Conservation (phyloP, 1,140 invertebrate species). For the Scaptodrosophila lebanonensis region DNA sequence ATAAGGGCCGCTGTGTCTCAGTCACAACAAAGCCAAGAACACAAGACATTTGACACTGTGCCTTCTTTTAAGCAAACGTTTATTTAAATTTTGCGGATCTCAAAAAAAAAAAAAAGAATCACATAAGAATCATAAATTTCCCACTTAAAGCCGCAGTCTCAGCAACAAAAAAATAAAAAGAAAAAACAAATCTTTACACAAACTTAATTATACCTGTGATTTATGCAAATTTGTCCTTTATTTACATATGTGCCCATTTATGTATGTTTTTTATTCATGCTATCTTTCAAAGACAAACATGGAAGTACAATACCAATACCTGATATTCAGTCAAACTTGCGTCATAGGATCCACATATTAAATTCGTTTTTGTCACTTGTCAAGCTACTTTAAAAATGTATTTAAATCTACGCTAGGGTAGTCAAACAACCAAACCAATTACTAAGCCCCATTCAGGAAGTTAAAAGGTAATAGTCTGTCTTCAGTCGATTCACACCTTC, state of each 20-base stretch:
- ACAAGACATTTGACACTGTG: slow-evolving; percentile 1
- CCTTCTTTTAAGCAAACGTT: slow-evolving; percentile 10
- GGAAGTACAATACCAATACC: no score
- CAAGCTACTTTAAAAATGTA: slow-evolving; percentile 40
- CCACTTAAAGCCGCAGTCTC: slow-evolving; percentile 56
- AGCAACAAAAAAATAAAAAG: slow-evolving; percentile 50
- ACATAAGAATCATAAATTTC: slow-evolving; percentile 16
- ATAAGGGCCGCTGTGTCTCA: slow-evolving; percentile 26
- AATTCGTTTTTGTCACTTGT: slow-evolving; percentile 30
- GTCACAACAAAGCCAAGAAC: slow-evolving; percentile 1
- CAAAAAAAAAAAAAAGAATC: slow-evolving; percentile 4
- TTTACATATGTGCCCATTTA: slow-evolving; percentile 1
- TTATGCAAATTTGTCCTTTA: slow-evolving; percentile 70
- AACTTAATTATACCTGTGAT: slow-evolving; percentile 71
- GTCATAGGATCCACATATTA: slow-evolving; percentile 20
- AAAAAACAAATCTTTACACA: slow-evolving; percentile 48
- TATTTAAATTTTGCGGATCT: slow-evolving; percentile 70
- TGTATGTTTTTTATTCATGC: no score
- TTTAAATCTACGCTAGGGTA: slow-evolving; percentile 27
- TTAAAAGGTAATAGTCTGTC: no score
- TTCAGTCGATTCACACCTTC: no score
- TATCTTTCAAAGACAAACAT: slow-evolving; percentile 19
- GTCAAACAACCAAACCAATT: slow-evolving; percentile 27
- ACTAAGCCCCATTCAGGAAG: no score
- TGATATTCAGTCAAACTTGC: slow-evolving; percentile 30